Evolutionary conservation across 2,888 invertebrate genomes (phyloP).

Genomic region (Didymodactylos carnosus): DNA sequence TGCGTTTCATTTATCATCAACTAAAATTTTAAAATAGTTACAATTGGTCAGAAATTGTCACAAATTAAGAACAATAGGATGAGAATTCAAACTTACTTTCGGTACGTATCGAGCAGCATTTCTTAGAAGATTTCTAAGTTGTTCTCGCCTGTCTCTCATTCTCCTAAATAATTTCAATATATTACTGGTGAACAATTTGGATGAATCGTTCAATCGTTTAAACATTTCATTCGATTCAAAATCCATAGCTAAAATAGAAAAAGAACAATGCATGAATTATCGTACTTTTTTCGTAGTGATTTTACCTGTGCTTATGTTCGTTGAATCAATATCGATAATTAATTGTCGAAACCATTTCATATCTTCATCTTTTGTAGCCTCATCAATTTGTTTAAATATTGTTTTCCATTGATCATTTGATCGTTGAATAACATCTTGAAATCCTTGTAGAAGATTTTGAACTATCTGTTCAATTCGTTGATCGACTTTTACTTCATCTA

Average conservation of each 20-base stretch:
- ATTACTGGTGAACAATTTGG: background rate
- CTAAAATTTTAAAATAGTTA: background rate
- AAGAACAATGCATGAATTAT: too few species aligned
- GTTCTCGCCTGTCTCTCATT: background rate
- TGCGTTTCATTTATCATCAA: background rate
- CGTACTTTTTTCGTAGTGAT: too few species aligned
- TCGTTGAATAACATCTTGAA: background rate
- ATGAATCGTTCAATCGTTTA: background rate
- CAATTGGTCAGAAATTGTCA: background rate
- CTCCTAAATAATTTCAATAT: background rate
- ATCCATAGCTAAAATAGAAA: background rate
- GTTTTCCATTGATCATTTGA: background rate
- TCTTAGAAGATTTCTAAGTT: background rate
- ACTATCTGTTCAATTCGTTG: background rate
- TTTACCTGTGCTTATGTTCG: too few species aligned
- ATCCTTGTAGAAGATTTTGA: background rate
- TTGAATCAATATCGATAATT: background rate
- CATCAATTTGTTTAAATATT: background rate
- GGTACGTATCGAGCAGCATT: background rate
- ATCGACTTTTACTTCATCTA: background rate
- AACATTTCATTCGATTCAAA: background rate
- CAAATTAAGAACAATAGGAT: too few species aligned
- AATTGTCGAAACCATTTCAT: background rate
- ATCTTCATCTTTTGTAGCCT: background rate
- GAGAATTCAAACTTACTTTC: background rate